A percentile compares a stretch with the other conserved stretches of the same genome.
Conservation (phyloP, 2,888 invertebrate genomes). For the Octonoba sinensis region DNA sequence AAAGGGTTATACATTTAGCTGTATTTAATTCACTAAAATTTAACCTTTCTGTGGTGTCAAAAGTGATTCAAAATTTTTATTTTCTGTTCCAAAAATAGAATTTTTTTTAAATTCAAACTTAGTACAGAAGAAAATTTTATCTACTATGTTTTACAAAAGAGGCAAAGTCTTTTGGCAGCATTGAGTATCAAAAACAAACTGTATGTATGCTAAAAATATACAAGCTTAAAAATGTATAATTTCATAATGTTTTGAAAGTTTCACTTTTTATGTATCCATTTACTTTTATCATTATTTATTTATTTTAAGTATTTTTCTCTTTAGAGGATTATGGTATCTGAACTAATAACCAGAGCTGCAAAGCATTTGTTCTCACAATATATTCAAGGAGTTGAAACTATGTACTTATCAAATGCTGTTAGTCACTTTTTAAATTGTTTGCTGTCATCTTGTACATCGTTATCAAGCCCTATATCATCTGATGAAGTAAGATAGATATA, state of each 20-base stretch:
- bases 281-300: not conserved
- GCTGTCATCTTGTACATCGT: conserved; percentile 82
- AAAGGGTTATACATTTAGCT: no score
- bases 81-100: no score
- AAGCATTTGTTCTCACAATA: conserved; percentile 95
- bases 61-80: no score
- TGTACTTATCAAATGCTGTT: conserved; percentile 89
- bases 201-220: no score
- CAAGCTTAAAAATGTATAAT: not conserved
- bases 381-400: conserved; percentile 90
- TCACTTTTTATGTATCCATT: not conserved
- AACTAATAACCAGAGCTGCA: conserved; percentile 87
- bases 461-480: conserved; percentile 78
- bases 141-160: no score
- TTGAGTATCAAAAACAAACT: no score
- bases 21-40: no score
- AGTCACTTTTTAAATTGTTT: conserved; percentile 97
- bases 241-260: not conserved
- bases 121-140: no score
- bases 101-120: no score
- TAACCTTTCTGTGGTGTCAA: no score
- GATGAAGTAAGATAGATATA: conserved; percentile 77
- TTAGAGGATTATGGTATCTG: conserved; percentile 88
- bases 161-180: no score
- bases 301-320: conserved; percentile 27